A percentile compares a stretch with the other conserved stretches of the same genome.
Conservation (phyloP, 1,140 invertebrate species). For the Cotesia chilonis region DNA sequence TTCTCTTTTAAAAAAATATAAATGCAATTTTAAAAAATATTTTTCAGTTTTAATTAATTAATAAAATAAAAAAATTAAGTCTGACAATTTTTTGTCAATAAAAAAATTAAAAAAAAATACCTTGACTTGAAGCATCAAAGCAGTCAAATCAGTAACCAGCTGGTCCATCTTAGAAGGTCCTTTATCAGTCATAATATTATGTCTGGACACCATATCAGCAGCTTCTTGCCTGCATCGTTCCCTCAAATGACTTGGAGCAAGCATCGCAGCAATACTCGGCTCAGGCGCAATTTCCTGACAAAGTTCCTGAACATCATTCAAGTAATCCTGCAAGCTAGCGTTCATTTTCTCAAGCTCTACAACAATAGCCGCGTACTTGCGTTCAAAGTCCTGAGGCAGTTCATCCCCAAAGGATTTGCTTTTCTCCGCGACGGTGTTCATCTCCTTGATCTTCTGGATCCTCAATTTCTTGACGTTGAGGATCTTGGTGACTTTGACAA, state of each 20-base stretch:
- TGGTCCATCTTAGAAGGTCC: constrained; percentile 74
- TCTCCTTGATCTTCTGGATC: constrained; percentile 82
- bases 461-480: constrained; percentile 83
- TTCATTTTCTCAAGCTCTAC: constrained; percentile 94
- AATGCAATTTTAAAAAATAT: not conserved
- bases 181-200: constrained; percentile 72
- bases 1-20: not conserved
- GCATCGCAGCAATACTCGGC: constrained; percentile 84
- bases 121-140: constrained; percentile 92
- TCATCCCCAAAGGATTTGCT: constrained; percentile 80
- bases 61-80: too few relatives aligned
- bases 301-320: constrained; percentile 84
- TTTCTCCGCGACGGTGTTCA: constrained; percentile 92
- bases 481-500: constrained; percentile 89
- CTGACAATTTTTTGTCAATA: too few relatives aligned
- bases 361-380: constrained; percentile 87
- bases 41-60: not conserved
- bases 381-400: constrained; percentile 86
- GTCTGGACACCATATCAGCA: constrained; percentile 79
- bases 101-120: constrained; percentile 52
- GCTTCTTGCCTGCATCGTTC: constrained; percentile 89
- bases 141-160: constrained; percentile 87
- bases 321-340: constrained; percentile 83
- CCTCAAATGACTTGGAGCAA: constrained; percentile 85
- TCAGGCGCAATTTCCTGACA: constrained; percentile 90